These are phyloP conservation scores for Campoplex nolae DNA, from an alignment of 2,888 invertebrate species.

Conservation along the genomic window DNA sequence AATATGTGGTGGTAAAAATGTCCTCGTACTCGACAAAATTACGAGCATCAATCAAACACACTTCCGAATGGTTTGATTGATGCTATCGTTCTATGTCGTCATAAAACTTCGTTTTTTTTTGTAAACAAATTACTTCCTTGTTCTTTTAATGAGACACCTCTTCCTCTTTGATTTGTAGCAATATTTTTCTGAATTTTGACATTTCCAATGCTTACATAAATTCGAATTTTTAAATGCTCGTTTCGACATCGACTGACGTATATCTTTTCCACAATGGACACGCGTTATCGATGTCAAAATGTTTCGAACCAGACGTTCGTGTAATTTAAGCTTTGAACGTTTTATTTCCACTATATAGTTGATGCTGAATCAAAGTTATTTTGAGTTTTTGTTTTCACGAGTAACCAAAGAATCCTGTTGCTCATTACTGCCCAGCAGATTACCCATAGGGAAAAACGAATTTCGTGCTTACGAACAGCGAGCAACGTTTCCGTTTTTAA, in stretches of 20 bases:
- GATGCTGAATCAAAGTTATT: not conserved
- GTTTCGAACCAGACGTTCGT: not conserved
- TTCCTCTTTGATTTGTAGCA: not conserved
- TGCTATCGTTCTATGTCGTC: constrained; percentile 10
- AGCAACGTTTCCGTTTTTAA: not conserved
- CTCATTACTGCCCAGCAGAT: too few species aligned
- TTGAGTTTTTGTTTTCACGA: not conserved
- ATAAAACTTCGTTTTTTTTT: not conserved
- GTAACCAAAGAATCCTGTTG: too few species aligned
- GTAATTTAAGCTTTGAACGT: not conserved
- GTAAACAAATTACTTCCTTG: not conserved
- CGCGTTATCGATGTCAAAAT: not conserved
- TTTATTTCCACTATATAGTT: not conserved
- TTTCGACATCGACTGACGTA: not conserved
- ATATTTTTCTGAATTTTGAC: not conserved
- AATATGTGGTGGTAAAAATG: constrained; percentile 1
- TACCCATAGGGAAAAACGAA: not conserved
- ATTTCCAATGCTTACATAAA: not conserved
- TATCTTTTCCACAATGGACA: too few species aligned
- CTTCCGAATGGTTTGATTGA: constrained; percentile 8
- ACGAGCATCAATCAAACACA: constrained; percentile 14
- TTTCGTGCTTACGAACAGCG: not conserved
- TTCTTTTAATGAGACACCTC: not conserved
- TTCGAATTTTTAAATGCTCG: too few species aligned
- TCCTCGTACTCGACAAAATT: not conserved